A percentile compares a stretch with the other conserved stretches of the same genome.
phyloP scores from a whole-genome alignment of 2,888 invertebrate genomes.

The Drosophila robusta region DNA sequence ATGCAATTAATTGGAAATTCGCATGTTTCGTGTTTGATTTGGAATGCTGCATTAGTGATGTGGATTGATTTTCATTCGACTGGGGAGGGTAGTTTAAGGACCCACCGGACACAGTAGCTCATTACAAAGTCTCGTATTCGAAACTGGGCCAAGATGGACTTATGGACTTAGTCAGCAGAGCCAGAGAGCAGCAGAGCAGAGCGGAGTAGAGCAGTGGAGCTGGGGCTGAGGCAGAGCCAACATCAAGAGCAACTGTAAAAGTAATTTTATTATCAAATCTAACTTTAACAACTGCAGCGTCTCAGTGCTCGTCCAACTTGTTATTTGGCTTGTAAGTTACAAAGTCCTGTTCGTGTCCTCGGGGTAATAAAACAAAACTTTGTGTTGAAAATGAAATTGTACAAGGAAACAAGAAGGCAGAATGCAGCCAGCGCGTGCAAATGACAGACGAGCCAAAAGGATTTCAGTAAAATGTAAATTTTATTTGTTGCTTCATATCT shows the following conservation, averaged over 20 bases:
- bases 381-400: conserved; percentile 81
- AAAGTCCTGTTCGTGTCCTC: conserved; percentile 80
- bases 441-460: conserved; percentile 72
- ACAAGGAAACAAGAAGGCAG: conserved; percentile 48
- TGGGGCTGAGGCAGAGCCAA: conserved; percentile 14
- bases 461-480: conserved; percentile 73
- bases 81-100: conserved; percentile 20
- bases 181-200: conserved; percentile 13
- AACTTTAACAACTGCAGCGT: conserved; percentile 74
- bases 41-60: conserved; percentile 26
- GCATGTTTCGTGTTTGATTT: conserved; percentile 59
- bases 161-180: conserved; percentile 42
- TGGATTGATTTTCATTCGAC: conserved; percentile 60
- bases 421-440: conserved; percentile 56
- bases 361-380: conserved; percentile 79
- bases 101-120: conserved; percentile 45
- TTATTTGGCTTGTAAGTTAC: conserved; percentile 80
- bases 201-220: conserved; percentile 3
- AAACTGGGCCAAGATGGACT: conserved; percentile 72
- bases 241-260: conserved; percentile 64
- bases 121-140: conserved; percentile 72
- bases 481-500: conserved; percentile 49
- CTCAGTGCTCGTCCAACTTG: conserved; percentile 63
- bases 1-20: conserved; percentile 71
- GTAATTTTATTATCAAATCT: conserved; percentile 80